Conservation (phyloP, 2,113 vertebrate genomes). For the Murina feae region DNA sequence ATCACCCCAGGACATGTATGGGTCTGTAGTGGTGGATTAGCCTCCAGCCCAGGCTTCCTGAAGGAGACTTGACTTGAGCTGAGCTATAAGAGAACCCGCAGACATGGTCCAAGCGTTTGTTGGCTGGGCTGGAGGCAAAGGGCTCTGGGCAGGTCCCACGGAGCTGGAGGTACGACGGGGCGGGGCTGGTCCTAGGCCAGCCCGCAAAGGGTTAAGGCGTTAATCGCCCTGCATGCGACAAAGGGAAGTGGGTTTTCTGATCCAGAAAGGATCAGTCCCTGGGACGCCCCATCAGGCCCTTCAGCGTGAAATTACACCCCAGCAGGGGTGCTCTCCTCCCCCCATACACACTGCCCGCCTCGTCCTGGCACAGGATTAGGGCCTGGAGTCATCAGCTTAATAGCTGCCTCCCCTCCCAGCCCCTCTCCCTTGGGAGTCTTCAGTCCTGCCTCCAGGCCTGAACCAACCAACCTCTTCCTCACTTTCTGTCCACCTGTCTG, state of each 20-base stretch:
- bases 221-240: slow-evolving; percentile 79
- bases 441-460: neutral
- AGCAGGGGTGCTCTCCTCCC: slow-evolving; percentile 80
- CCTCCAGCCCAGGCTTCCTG: neutral
- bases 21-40: neutral
- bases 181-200: slow-evolving; percentile 51
- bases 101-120: neutral
- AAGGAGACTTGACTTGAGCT: neutral
- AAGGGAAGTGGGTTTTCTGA: slow-evolving; percentile 87
- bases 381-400: slow-evolving; percentile 68
- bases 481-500: neutral
- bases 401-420: slow-evolving; percentile 4
- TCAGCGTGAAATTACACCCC: slow-evolving; percentile 88
- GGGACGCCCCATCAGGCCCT: slow-evolving; percentile 85
- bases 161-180: neutral
- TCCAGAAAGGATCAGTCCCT: slow-evolving; percentile 88
- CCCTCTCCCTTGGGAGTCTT: neutral
- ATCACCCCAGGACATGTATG: neutral
- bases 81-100: neutral
- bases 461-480: neutral
- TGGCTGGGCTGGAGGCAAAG: neutral
- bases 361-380: slow-evolving; percentile 67
- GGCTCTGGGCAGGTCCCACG: neutral
- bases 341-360: neutral
- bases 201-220: slow-evolving; percentile 78